Evolutionary conservation across 1,140 invertebrate genomes (phyloP).

Genomic region (Drosophila paulistorum): DNA sequence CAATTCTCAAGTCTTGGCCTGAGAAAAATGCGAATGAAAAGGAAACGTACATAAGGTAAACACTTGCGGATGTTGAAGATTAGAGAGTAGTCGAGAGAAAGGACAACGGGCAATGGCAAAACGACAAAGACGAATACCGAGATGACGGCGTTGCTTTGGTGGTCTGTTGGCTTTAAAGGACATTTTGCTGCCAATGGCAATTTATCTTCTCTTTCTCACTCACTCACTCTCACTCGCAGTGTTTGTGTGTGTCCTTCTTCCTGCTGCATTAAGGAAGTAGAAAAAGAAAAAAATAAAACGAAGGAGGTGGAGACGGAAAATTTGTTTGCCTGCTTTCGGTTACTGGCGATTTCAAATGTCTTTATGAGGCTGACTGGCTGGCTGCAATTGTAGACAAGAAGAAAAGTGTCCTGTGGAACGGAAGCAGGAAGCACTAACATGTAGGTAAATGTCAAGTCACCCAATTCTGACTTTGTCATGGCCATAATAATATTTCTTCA

Average conservation of each 20-base stretch:
- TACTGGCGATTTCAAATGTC: slow-evolving; percentile 49
- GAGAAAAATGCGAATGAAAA: slow-evolving; percentile 67
- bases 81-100: slow-evolving; percentile 32
- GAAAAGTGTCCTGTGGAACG: slow-evolving; percentile 42
- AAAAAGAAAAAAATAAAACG: slow-evolving; percentile 33
- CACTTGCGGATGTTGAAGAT: slow-evolving; percentile 76
- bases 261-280: slow-evolving; percentile 54
- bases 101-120: neutral
- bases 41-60: slow-evolving; percentile 68
- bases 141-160: slow-evolving; percentile 35
- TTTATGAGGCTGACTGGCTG: slow-evolving; percentile 47
- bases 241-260: slow-evolving; percentile 27
- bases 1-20: slow-evolving; percentile 51
- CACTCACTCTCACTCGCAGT: neutral
- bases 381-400: slow-evolving; percentile 49
- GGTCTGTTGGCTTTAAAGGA: slow-evolving; percentile 78
- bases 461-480: slow-evolving; percentile 49
- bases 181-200: slow-evolving; percentile 70
- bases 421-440: slow-evolving; percentile 70
- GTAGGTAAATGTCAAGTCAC: slow-evolving; percentile 77
- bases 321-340: slow-evolving; percentile 62
- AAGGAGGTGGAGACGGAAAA: slow-evolving; percentile 27
- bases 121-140: slow-evolving; percentile 3
- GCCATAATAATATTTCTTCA: slow-evolving; percentile 40
- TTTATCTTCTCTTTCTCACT: slow-evolving; percentile 58